phyloP scores from a whole-genome alignment of 2,888 invertebrate genomes.

The Drosophila yooni region DNA sequence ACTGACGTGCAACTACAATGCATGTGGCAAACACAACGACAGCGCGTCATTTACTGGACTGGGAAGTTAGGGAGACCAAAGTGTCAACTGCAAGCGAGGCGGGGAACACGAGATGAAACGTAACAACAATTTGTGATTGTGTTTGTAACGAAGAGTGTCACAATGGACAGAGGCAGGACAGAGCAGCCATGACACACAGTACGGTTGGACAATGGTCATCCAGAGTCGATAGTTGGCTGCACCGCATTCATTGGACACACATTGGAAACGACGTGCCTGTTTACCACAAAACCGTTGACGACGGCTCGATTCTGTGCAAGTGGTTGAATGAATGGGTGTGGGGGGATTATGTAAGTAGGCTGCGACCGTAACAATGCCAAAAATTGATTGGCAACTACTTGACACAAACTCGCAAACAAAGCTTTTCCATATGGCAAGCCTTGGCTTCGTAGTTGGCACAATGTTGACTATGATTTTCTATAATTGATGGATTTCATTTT shows the following conservation, averaged over 20 bases:
- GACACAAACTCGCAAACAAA: conserved; percentile 35
- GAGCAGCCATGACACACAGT: conserved; percentile 16
- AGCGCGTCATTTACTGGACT: conserved; percentile 49
- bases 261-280: conserved; percentile 79
- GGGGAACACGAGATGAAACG: conserved; percentile 20
- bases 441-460: conserved; percentile 22
- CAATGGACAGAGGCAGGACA: conserved; percentile 52
- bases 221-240: conserved; percentile 61
- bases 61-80: conserved; percentile 43
- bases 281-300: conserved; percentile 73
- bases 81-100: conserved; percentile 72
- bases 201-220: conserved; percentile 19
- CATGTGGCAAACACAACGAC: conserved; percentile 53
- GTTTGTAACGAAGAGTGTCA: conserved; percentile 73
- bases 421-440: conserved; percentile 45
- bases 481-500: conserved; percentile 66
- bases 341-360: conserved; percentile 24
- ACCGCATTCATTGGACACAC: conserved; percentile 59
- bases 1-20: conserved; percentile 52
- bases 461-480: conserved; percentile 57
- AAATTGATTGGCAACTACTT: conserved; percentile 78
- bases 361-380: conserved; percentile 62
- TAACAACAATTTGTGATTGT: conserved; percentile 63
- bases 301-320: conserved; percentile 19
- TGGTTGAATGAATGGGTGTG: neutral